Conservation (phyloP, 2,113 vertebrate species). For the Murina feae region DNA sequence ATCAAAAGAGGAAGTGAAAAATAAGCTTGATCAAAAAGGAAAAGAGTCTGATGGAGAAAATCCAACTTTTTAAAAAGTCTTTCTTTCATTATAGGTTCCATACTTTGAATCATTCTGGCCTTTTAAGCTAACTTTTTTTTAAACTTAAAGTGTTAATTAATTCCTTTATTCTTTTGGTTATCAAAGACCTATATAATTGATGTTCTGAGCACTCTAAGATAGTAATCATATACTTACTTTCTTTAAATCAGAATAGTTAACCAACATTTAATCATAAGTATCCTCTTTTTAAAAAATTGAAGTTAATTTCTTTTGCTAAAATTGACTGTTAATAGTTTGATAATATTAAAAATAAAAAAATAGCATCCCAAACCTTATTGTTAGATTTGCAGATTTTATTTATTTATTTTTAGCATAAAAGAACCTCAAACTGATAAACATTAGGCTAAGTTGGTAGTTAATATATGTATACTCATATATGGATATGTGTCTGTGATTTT, state of each 20-base stretch:
- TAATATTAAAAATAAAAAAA: constrained; percentile 5
- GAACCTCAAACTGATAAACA: background rate
- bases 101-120: constrained; percentile 1
- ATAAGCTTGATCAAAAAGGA: background rate
- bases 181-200: constrained; percentile 29
- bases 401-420: background rate
- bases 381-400: background rate
- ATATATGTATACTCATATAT: background rate
- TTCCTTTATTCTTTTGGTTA: constrained; percentile 19
- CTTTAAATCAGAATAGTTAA: constrained; percentile 2
- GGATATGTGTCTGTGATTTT: background rate
- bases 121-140: constrained; percentile 32
- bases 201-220: background rate
- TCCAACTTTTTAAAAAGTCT: background rate
- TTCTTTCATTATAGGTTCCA: constrained; percentile 1
- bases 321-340: background rate
- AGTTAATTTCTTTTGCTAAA: background rate
- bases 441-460: background rate
- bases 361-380: background rate
- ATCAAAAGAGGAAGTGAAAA: background rate
- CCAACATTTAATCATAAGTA: background rate
- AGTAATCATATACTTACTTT: constrained; percentile 20
- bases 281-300: background rate
- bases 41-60: background rate
- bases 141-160: constrained; percentile 43